Evolutionary conservation across 2,113 vertebrate species (phyloP).

Genomic region (Pseudois nayaur): DNA sequence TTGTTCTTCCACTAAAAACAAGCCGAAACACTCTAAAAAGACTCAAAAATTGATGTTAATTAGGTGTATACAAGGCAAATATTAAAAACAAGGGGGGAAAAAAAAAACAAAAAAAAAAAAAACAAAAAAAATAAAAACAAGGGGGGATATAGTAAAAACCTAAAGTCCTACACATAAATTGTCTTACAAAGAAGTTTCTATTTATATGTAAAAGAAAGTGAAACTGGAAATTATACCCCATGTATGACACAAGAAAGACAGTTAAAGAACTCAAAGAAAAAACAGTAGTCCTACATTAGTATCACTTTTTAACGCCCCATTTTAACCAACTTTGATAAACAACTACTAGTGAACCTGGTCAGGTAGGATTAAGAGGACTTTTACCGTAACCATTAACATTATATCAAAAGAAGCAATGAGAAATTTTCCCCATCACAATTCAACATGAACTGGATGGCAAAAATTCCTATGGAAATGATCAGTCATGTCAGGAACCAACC

Average conservation of each 20-base stretch:
- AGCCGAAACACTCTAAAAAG: neutral
- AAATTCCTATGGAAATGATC: neutral
- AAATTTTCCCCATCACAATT: neutral
- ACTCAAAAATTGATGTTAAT: neutral
- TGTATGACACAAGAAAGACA: neutral
- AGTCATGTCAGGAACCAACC: neutral
- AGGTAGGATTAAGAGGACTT: neutral
- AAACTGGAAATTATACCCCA: neutral
- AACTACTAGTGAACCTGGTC: neutral
- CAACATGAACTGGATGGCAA: neutral
- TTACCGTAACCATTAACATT: neutral
- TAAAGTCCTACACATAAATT: neutral
- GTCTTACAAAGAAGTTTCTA: neutral
- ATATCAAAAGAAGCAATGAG: slow-evolving; percentile 2
- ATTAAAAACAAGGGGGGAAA: neutral
- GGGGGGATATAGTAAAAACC: neutral
- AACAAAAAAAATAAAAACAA: no score
- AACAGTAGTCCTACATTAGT: neutral
- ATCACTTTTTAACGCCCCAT: neutral
- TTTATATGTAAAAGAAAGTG: neutral
- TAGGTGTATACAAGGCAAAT: neutral
- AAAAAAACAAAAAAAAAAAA: no score
- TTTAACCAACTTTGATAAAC: neutral
- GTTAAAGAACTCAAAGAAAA: neutral
- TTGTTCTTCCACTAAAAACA: neutral